Conservation (phyloP, 2,113 vertebrate species). For the Oriolus oriolus region DNA sequence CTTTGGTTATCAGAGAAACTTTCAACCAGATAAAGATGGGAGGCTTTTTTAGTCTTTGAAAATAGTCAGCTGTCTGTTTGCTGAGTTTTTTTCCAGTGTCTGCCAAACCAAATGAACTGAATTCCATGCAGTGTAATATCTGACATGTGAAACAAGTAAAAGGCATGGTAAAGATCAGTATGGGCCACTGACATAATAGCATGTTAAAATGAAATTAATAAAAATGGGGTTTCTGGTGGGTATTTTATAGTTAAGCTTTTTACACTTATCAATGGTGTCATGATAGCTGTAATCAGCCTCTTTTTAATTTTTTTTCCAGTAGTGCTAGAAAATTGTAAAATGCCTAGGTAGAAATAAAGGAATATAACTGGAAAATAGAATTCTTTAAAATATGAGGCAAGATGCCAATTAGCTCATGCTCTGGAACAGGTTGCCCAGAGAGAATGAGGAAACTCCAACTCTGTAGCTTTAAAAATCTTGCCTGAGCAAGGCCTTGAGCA, state of each 20-base stretch:
- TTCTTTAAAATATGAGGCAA: not conserved
- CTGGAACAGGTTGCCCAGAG: not conserved
- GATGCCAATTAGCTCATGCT: constrained; percentile 47
- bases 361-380: not conserved
- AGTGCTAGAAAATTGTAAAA: not conserved
- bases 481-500: not conserved
- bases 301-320: not conserved
- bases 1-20: not conserved
- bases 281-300: not conserved
- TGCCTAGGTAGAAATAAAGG: constrained; percentile 46
- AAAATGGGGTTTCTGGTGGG: not conserved
- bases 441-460: not conserved
- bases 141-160: not conserved
- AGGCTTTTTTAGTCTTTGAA: not conserved
- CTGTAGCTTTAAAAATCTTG: not conserved
- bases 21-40: not conserved
- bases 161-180: not conserved
- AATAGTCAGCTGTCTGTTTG: not conserved
- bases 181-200: not conserved
- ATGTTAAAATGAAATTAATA: not conserved
- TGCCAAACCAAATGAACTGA: not conserved
- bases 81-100: not conserved
- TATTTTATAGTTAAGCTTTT: not conserved
- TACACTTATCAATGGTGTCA: not conserved
- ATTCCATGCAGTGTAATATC: not conserved